These are phyloP conservation scores for Phengaris alcon DNA, from an alignment of 2,888 invertebrate genomes.

Conservation along the genomic window DNA sequence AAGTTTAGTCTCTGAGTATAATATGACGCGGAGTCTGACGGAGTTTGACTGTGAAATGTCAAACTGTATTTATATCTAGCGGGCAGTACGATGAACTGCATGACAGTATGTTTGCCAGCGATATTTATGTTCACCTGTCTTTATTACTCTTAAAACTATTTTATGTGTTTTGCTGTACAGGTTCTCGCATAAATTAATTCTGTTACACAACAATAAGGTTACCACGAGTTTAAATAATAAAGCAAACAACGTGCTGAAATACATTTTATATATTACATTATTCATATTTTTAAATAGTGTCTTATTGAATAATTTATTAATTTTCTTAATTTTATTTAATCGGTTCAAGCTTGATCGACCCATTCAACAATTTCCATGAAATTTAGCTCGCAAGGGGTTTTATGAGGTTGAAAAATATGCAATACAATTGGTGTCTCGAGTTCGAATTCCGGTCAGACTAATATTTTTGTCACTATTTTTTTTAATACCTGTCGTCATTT, in stretches of 20 bases:
- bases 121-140: not conserved
- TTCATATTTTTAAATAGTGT: no score
- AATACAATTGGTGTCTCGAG: no score
- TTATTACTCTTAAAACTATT: constrained; percentile 1
- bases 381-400: no score
- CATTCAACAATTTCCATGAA: no score
- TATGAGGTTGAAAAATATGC: no score
- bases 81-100: constrained; percentile 43
- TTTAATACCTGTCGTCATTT: no score
- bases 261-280: no score
- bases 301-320: no score
- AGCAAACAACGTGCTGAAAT: not conserved
- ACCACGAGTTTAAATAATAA: not conserved
- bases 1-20: not conserved
- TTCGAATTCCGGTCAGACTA: no score
- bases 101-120: constrained; percentile 34
- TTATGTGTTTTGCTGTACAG: constrained; percentile 4
- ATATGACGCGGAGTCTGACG: constrained; percentile 15
- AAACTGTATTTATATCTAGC: constrained; percentile 45
- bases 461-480: no score
- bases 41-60: constrained; percentile 40
- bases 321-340: no score
- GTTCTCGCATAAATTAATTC: not conserved
- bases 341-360: no score
- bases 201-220: not conserved